phyloP scores from a whole-genome alignment of 2,888 invertebrate genomes.

The Hirtodrosophila trivittata region DNA sequence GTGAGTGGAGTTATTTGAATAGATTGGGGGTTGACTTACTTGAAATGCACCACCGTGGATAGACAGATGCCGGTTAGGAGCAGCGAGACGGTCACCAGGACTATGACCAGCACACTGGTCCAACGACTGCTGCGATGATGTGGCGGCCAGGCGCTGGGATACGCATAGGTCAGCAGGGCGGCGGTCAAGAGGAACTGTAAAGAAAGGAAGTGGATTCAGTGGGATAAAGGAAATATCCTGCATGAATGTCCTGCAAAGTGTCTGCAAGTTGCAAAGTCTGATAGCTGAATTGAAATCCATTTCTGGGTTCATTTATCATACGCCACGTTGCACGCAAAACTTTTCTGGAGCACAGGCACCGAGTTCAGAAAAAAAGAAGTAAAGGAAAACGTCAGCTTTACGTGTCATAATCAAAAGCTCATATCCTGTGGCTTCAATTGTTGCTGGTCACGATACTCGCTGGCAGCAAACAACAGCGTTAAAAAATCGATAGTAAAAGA shows the following conservation, averaged over 20 bases:
- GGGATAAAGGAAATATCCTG: too few species aligned
- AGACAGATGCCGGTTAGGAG: conserved; percentile 80
- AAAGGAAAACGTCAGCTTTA: conserved; percentile 13
- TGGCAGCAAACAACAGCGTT: conserved; percentile 14
- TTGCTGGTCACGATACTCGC: conserved; percentile 62
- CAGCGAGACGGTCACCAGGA: conserved; percentile 76
- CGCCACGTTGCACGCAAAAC: not conserved
- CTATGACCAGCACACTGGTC: conserved; percentile 67
- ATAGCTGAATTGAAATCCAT: not conserved
- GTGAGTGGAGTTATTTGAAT: not conserved
- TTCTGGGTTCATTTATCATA: not conserved
- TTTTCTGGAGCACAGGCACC: conserved; percentile 13
- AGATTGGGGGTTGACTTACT: conserved; percentile 63
- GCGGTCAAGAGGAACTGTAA: conserved; percentile 78
- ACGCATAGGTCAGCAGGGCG: conserved; percentile 81
- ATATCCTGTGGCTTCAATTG: conserved; percentile 70
- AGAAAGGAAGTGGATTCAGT: not conserved
- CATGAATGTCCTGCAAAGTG: not conserved
- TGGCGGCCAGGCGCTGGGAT: conserved; percentile 79
- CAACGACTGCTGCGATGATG: conserved; percentile 74
- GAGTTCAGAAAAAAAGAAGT: conserved; percentile 5
- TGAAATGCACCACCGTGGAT: conserved; percentile 82
- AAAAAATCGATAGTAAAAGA: conserved; percentile 63
- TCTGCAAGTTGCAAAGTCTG: not conserved
- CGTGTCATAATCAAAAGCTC: conserved; percentile 77